A percentile compares a stretch with the other conserved stretches of the same genome.
phyloP scores from a whole-genome alignment of 2,888 invertebrate species.

The Meliscaeva auricollis region DNA sequence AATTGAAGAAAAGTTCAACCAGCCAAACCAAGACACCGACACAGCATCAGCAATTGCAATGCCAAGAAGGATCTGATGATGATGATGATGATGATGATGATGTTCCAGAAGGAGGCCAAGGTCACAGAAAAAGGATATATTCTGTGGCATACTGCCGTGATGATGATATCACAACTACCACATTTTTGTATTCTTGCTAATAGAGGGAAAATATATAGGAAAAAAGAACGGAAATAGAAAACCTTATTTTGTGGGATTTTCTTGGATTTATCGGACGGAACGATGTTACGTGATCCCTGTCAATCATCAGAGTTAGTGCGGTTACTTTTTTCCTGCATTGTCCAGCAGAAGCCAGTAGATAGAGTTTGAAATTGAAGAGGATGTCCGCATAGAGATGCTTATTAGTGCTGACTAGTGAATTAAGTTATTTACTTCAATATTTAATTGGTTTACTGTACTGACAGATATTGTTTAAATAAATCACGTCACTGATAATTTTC shows the following conservation, averaged over 20 bases:
- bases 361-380: background rate
- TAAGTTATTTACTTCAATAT: background rate
- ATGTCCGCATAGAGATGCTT: slow-evolving; percentile 18
- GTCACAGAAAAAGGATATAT: background rate
- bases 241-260: slow-evolving; percentile 55
- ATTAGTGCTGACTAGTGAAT: slow-evolving; percentile 26
- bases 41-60: slow-evolving; percentile 26
- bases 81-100: background rate
- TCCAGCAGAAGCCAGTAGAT: background rate
- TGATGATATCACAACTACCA: slow-evolving; percentile 12
- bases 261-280: slow-evolving; percentile 48
- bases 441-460: slow-evolving; percentile 1
- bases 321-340: background rate
- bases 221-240: slow-evolving; percentile 13
- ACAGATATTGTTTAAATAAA: slow-evolving; percentile 3
- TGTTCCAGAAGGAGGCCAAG: slow-evolving; percentile 29
- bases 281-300: slow-evolving; percentile 62
- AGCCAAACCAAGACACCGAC: background rate
- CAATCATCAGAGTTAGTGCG: slow-evolving; percentile 15
- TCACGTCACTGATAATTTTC: background rate
- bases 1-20: slow-evolving; percentile 44
- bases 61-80: slow-evolving; percentile 7
- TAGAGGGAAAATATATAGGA: background rate
- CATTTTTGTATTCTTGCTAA: slow-evolving; percentile 3
- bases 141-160: background rate